phyloP scores from a whole-genome alignment of 1,140 invertebrate genomes.

The Macrocentrus cingulum region DNA sequence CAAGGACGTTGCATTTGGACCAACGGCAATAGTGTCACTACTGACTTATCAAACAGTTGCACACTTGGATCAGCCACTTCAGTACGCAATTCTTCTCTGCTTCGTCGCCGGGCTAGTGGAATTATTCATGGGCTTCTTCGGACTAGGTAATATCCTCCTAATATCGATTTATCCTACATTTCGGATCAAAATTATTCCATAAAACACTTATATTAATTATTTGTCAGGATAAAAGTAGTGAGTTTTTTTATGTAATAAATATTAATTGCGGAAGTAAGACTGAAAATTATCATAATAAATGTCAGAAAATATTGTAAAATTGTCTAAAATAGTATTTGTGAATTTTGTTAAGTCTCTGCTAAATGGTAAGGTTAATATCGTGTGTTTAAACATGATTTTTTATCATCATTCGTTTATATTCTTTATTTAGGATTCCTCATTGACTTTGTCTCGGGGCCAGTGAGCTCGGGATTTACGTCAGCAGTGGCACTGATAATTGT shows the following conservation, averaged over 20 bases:
- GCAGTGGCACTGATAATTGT: conserved; percentile 90
- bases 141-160: conserved; percentile 83
- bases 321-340: too few species aligned
- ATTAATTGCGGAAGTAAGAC: too few species aligned
- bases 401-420: conserved; percentile 16
- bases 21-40: conserved; percentile 81
- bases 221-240: too few species aligned
- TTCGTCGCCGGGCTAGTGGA: conserved; percentile 81
- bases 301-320: too few species aligned
- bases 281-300: too few species aligned
- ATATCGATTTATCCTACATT: too few species aligned
- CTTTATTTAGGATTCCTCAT: conserved; percentile 78
- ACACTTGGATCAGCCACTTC: conserved; percentile 61
- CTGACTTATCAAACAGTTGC: conserved; percentile 76
- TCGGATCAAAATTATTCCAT: too few species aligned
- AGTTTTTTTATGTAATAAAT: too few species aligned
- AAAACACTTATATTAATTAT: too few species aligned
- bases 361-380: too few species aligned
- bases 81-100: conserved; percentile 78
- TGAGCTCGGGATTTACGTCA: conserved; percentile 90
- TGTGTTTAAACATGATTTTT: too few species aligned
- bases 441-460: conserved; percentile 90
- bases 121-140: conserved; percentile 82
- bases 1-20: conserved; percentile 86
- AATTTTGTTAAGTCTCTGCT: too few species aligned